Conservation (phyloP, 2,888 invertebrate genomes). For the Drosophila nr. fundita region DNA sequence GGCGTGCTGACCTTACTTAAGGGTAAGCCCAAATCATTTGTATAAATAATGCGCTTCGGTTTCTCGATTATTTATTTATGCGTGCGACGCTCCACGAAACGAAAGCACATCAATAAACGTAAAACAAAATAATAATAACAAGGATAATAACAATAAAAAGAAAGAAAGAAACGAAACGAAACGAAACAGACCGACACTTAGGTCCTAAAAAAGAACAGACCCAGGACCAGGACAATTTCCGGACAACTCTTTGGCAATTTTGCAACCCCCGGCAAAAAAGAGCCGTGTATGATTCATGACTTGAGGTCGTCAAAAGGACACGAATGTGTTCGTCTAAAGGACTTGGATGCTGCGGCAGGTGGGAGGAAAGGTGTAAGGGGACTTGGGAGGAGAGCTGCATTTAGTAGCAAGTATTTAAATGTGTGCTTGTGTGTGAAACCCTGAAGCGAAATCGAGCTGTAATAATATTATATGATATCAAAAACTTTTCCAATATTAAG, state of each 20-base stretch:
- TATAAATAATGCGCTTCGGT: neutral
- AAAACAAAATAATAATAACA: constrained; percentile 29
- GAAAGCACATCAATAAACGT: constrained; percentile 9
- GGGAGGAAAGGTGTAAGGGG: neutral
- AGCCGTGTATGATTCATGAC: constrained; percentile 33
- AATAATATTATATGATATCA: neutral
- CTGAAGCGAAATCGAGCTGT: neutral
- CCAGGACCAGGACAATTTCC: neutral
- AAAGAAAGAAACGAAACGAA: neutral
- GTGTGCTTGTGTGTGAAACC: neutral
- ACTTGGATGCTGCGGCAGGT: neutral
- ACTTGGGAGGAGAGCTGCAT: neutral
- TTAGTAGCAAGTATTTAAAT: neutral
- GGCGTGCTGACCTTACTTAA: neutral
- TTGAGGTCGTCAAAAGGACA: constrained; percentile 22
- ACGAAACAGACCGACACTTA: constrained; percentile 22
- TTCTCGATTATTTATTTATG: constrained; percentile 16
- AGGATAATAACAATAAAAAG: constrained; percentile 37
- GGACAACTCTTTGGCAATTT: constrained; percentile 34
- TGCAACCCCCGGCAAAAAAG: constrained; percentile 26
- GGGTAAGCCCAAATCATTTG: neutral
- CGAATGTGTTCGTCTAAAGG: neutral
- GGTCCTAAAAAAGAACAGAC: constrained; percentile 45
- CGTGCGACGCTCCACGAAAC: neutral
- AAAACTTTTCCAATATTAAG: neutral